Evolutionary conservation across 1,140 invertebrate species (phyloP), one percentile per base, ranked within the genome.

Genomic region (Neotoxoptera formosana): DNA sequence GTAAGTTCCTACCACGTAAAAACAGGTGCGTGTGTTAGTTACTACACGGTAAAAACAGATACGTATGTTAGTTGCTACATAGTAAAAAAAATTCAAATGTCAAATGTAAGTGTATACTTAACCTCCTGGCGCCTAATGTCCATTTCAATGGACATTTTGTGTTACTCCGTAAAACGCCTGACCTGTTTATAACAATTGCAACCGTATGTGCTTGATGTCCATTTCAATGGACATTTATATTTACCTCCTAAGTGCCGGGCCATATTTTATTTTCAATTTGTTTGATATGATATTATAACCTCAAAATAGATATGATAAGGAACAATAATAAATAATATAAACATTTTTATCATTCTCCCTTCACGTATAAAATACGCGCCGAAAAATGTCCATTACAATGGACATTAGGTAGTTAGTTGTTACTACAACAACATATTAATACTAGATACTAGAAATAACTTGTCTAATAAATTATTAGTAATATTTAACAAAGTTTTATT

Each of bases 381-480:
- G 67, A 81, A 11, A 81, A 81, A 11, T 81, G 67, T 81, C n/a
- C 67, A 81, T 34, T 34, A 81, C 30, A 81, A 81, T 81, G 67
- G 67, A 81, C n/a, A 81, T 81, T 81, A 81, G 67, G 67, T 81
- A 81, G 11, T n/a, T n/a, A n/a, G n/a, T 81, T 81, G 67, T 34
- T 81, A 81, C 11, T 36, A 67, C 60, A 67, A 67, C 60, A 67
- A 67, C 1, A 30, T 30, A 67, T 67, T 67, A 67, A 30, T 67
- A 30, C 8, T n/a, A n/a, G n/a, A n/a, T n/a, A n/a, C n/a, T 67
- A 67, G 60, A 8, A 81, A 81, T 34, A 34, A 81, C n/a, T 81
- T 81, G 30, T 81, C n/a, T 76, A 81, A n/a, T 81, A 36, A 81
- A n/a, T 81, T 34, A 81, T 34, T 81, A 81, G n/a, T 81, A 81